Conservation (phyloP, 2,888 invertebrate species). For the Heliconius cydno region DNA sequence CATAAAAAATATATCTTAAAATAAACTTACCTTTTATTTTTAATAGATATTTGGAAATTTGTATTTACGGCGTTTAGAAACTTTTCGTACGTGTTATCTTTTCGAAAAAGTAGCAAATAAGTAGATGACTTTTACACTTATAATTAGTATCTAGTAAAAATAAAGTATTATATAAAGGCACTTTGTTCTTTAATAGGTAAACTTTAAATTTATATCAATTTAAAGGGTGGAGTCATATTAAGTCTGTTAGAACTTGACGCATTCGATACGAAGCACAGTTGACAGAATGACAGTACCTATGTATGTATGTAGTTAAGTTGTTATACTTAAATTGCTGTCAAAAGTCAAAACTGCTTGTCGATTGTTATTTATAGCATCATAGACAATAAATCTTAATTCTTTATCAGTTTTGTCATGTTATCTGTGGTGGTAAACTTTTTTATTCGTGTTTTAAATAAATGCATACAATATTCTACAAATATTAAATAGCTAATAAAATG, state of each 20-base stretch:
- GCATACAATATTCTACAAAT: background rate
- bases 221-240: constrained; percentile 20
- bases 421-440: background rate
- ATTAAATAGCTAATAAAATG: background rate
- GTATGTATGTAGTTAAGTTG: background rate
- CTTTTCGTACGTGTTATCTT: background rate
- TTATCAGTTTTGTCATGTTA: background rate
- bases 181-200: background rate
- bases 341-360: constrained; percentile 24
- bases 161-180: background rate
- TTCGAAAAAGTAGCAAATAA: background rate
- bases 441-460: background rate
- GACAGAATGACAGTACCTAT: background rate
- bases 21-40: constrained; percentile 17
- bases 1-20: background rate
- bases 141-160: background rate
- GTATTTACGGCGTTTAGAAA: background rate
- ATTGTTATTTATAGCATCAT: background rate
- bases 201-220: background rate
- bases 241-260: constrained; percentile 23
- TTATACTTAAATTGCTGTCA: constrained; percentile 7
- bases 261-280: background rate
- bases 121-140: background rate
- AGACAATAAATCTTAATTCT: background rate
- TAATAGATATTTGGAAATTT: background rate